Conservation (phyloP, 2,888 invertebrate genomes). For the Hirtodrosophila histrioides region DNA sequence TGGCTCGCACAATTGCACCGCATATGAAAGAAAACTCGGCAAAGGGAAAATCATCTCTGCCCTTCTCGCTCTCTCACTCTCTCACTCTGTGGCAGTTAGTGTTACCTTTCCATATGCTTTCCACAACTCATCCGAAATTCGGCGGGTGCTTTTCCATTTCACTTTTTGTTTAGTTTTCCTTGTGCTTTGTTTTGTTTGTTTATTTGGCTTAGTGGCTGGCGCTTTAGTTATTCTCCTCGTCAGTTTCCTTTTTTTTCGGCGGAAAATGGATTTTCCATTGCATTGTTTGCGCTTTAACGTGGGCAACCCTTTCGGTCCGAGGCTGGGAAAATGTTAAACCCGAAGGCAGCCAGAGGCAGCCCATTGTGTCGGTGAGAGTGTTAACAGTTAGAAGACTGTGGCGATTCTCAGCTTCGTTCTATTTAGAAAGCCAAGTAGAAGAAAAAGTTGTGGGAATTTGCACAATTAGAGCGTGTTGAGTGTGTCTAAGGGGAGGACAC, state of each 20-base stretch:
- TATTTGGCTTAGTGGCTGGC: slow-evolving; percentile 65
- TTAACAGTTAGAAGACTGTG: slow-evolving; percentile 45
- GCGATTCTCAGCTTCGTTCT: slow-evolving; percentile 31
- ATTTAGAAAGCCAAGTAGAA: slow-evolving; percentile 17
- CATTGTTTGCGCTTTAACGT: slow-evolving; percentile 44
- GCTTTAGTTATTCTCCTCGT: slow-evolving; percentile 31
- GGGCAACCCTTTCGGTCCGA: slow-evolving; percentile 60
- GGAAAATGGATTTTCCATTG: slow-evolving; percentile 62
- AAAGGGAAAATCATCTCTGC: slow-evolving; percentile 6
- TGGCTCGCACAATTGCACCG: slow-evolving; percentile 39
- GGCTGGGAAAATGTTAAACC: slow-evolving; percentile 61
- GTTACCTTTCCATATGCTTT: slow-evolving; percentile 18
- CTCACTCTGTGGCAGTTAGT: background rate
- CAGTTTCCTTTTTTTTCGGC: slow-evolving; percentile 17
- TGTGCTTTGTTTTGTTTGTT: slow-evolving; percentile 60
- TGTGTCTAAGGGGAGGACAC: slow-evolving; percentile 2
- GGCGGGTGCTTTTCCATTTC: slow-evolving; percentile 31
- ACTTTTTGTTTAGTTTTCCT: slow-evolving; percentile 30
- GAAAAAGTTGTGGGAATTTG: slow-evolving; percentile 67
- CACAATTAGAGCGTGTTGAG: slow-evolving; percentile 70
- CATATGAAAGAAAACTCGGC: slow-evolving; percentile 17
- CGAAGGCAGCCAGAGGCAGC: slow-evolving; percentile 2
- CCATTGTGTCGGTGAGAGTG: slow-evolving; percentile 40
- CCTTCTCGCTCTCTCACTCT: background rate
- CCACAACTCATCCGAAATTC: slow-evolving; percentile 36